phyloP scores from a whole-genome alignment of 1,140 invertebrate species.

The Polypedilum pembai region DNA sequence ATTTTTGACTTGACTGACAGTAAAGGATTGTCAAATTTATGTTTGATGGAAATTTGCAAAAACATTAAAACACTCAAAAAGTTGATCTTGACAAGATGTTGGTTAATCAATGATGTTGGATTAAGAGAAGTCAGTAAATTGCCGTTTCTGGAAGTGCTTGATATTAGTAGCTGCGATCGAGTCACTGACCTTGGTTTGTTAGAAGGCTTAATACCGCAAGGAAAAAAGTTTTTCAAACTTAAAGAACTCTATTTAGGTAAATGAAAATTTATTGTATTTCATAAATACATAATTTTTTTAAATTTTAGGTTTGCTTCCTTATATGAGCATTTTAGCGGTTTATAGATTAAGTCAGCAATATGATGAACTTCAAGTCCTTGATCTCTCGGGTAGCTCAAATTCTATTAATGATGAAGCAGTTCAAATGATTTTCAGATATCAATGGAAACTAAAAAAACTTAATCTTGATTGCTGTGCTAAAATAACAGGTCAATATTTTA shows the following conservation, averaged over 20 bases:
- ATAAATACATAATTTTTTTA: too few relatives aligned
- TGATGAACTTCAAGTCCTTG: conserved; percentile 4
- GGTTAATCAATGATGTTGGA: conserved; percentile 19
- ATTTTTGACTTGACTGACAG: neutral
- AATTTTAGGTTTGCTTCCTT: neutral
- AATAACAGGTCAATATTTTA: neutral
- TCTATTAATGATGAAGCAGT: neutral
- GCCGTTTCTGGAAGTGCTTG: neutral
- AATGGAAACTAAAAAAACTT: neutral
- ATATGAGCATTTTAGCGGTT: neutral
- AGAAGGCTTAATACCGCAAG: neutral
- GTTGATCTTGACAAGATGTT: neutral
- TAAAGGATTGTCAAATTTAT: conserved; percentile 16
- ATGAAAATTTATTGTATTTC: too few relatives aligned
- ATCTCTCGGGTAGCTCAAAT: conserved; percentile 20
- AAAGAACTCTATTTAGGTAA: neutral
- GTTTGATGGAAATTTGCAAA: conserved; percentile 20
- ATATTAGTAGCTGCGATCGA: neutral
- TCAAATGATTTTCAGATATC: conserved; percentile 23
- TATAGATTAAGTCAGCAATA: conserved; percentile 17
- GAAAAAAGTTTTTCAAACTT: neutral
- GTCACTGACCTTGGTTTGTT: neutral
- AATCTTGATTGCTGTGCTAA: conserved; percentile 23
- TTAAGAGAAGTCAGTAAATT: neutral
- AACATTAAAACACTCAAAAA: neutral